Evolutionary conservation across 2,113 vertebrate species (phyloP).

Genomic region (Hippocampus abdominalis): DNA sequence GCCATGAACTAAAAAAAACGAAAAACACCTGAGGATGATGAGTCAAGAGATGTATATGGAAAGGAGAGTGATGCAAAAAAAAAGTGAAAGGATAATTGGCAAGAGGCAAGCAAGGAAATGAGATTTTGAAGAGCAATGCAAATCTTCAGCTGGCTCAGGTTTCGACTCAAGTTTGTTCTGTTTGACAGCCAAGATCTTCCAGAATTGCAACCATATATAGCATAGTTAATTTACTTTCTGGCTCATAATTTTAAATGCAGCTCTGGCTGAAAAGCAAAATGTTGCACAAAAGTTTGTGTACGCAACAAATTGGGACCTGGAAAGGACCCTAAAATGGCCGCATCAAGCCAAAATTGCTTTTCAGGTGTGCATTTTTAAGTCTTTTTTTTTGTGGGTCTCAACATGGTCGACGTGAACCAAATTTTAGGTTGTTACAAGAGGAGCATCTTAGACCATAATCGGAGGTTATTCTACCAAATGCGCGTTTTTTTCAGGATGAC

Average conservation of each 20-base stretch:
- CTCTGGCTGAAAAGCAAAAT: neutral
- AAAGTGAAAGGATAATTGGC: neutral
- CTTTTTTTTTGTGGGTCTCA: neutral
- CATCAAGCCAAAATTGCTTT: too few relatives aligned
- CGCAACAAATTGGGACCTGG: too few relatives aligned
- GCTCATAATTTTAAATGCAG: too few relatives aligned
- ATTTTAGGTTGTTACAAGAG: too few relatives aligned
- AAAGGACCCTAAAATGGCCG: too few relatives aligned
- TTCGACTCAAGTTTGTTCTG: neutral
- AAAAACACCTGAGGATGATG: slow-evolving; percentile 33
- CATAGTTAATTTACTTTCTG: too few relatives aligned
- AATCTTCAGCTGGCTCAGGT: neutral
- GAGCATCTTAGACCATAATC: too few relatives aligned
- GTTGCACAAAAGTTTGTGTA: neutral
- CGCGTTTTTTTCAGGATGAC: too few relatives aligned
- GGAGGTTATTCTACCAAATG: too few relatives aligned
- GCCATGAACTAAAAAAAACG: slow-evolving; percentile 7
- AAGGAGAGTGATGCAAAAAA: neutral
- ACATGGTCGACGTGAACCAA: neutral
- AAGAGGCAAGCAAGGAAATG: neutral
- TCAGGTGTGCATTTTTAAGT: too few relatives aligned
- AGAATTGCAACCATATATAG: neutral
- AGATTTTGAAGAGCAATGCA: neutral
- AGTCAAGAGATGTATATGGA: neutral
- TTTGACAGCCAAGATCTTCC: neutral